These are phyloP conservation scores for Myocastor coypus DNA, from an alignment of 2,113 vertebrate genomes.

Conservation along the genomic window DNA sequence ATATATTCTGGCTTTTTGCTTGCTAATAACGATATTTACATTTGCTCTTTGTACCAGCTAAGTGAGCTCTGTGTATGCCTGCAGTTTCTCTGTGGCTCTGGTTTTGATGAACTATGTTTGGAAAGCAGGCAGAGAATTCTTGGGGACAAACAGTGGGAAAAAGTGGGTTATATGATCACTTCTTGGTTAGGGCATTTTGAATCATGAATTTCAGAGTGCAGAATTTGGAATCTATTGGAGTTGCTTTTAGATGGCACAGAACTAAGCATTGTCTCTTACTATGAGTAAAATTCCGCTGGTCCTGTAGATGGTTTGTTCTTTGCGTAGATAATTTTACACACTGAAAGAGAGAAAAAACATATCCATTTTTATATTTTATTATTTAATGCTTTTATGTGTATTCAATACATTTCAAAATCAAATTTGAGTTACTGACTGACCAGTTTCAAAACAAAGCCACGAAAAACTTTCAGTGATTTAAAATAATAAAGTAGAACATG, in stretches of 20 bases:
- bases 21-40: conserved; percentile 71
- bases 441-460: conserved; percentile 14
- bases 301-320: neutral
- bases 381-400: neutral
- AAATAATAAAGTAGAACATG: neutral
- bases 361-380: neutral
- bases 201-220: neutral
- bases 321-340: neutral
- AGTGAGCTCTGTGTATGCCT: neutral
- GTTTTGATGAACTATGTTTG: neutral
- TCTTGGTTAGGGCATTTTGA: conserved; percentile 40
- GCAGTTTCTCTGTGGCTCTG: neutral
- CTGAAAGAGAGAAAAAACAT: neutral
- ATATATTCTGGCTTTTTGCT: conserved; percentile 69
- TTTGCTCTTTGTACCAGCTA: conserved; percentile 65
- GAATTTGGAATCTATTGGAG: conserved; percentile 4
- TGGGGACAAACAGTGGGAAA: neutral
- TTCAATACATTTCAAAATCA: neutral
- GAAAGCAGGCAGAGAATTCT: neutral
- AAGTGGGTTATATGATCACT: neutral
- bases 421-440: conserved; percentile 16
- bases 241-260: neutral
- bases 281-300: neutral
- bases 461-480: neutral
- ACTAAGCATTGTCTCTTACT: neutral